These are phyloP conservation scores for Trematocara stigmaticum DNA, from an alignment of 2,113 vertebrate species.

Conservation along the genomic window DNA sequence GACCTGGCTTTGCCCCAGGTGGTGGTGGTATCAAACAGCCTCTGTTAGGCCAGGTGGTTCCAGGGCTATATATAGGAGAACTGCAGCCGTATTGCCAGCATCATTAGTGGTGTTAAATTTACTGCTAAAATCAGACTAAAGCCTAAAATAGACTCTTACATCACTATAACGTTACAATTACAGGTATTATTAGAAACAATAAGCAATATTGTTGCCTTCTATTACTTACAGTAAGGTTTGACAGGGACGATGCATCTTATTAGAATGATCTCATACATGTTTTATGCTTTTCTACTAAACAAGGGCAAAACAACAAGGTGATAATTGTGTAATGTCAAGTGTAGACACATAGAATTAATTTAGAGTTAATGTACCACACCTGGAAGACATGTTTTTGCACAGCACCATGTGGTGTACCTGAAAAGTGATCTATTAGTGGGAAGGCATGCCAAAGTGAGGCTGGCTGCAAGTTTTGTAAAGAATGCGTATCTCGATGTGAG, in stretches of 20 bases:
- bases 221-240: neutral
- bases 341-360: neutral
- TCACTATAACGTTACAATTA: neutral
- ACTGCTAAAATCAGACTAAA: neutral
- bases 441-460: neutral
- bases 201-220: neutral
- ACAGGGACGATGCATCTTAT: neutral
- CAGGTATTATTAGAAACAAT: neutral
- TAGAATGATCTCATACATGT: neutral
- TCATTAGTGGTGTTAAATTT: neutral
- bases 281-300: neutral
- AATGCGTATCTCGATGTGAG: neutral
- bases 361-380: neutral
- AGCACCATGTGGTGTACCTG: neutral
- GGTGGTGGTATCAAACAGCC: neutral
- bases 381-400: slow-evolving; percentile 10
- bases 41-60: neutral
- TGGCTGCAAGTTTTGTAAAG: neutral
- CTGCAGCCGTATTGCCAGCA: neutral
- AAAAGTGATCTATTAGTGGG: neutral
- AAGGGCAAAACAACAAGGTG: neutral
- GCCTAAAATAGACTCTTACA: neutral
- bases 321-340: neutral
- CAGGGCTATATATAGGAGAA: neutral
- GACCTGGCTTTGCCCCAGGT: neutral